These are phyloP conservation scores for Aurelia sp. DNA, from an alignment of 30 jellyfish, hydroid and myxozoan species.

Conservation along the genomic window DNA sequence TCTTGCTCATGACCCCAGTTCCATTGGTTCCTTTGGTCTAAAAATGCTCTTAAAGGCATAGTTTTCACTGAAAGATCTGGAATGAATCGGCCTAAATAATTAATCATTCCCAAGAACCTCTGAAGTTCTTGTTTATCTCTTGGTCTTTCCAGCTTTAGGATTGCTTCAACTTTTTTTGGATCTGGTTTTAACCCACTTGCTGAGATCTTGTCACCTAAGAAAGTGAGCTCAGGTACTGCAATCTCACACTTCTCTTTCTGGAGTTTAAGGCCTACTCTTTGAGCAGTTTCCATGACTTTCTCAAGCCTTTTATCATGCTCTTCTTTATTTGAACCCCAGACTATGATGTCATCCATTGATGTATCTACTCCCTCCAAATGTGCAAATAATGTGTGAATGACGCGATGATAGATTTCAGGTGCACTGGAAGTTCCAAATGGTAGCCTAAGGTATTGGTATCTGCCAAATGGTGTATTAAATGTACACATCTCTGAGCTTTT, in stretches of 20 bases:
- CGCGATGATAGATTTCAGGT: too few relatives aligned
- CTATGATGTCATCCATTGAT: too few relatives aligned
- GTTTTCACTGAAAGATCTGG: constrained; percentile 5
- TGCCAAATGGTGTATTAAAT: constrained; percentile 46
- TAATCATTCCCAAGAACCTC: constrained; percentile 45
- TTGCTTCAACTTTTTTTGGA: constrained; percentile 21
- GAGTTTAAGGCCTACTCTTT: constrained; percentile 27
- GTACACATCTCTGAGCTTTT: constrained; percentile 16
- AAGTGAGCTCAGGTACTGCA: constrained; percentile 11
- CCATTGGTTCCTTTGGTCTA: constrained; percentile 14
- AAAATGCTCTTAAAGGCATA: constrained; percentile 29
- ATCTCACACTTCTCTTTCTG: constrained; percentile 20
- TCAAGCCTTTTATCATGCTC: constrained; percentile 20
- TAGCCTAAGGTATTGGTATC: constrained; percentile 32
- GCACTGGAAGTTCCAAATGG: constrained; percentile 26
- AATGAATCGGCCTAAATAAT: constrained; percentile 21
- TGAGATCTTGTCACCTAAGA: constrained; percentile 8
- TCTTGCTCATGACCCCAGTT: constrained; percentile 43
- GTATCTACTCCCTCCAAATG: too few relatives aligned
- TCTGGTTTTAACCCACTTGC: background rate
- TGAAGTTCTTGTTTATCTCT: constrained; percentile 15
- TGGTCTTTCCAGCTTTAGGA: constrained; percentile 27
- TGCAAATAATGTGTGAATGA: too few relatives aligned
- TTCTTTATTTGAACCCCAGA: constrained; percentile 17
- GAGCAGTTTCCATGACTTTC: background rate